These are phyloP conservation scores for Halisarca cf. caerulea DNA, from an alignment of 37 sponge, comb jelly and placozoan genomes.

Conservation along the genomic window DNA sequence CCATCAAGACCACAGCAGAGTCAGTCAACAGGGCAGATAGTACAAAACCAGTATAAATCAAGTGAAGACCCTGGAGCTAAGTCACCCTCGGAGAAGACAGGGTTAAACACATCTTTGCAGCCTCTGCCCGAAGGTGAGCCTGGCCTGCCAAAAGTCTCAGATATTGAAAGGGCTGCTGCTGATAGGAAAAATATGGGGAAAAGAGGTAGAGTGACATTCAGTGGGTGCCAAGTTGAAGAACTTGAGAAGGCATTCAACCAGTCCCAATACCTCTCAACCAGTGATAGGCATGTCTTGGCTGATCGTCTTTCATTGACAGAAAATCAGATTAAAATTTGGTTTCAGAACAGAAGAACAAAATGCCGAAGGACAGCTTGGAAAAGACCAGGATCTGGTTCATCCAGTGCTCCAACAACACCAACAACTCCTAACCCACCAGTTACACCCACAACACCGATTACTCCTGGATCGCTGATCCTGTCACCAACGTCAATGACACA, in stretches of 20 bases:
- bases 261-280: constrained; percentile 77
- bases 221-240: constrained; percentile 78
- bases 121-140: not conserved
- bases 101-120: not conserved
- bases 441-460: constrained; percentile 20
- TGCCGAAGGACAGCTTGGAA: constrained; percentile 82
- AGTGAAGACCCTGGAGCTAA: not conserved
- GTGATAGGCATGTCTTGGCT: constrained; percentile 63
- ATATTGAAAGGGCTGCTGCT: constrained; percentile 8
- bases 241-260: constrained; percentile 74
- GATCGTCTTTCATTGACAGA: constrained; percentile 68
- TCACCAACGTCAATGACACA: not conserved
- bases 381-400: constrained; percentile 17
- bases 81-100: not conserved
- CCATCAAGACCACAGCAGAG: constrained; percentile 20
- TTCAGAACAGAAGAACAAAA: constrained; percentile 83
- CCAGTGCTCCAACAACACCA: constrained; percentile 14
- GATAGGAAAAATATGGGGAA: constrained; percentile 16
- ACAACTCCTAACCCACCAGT: constrained; percentile 13
- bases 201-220: constrained; percentile 79
- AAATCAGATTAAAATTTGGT: constrained; percentile 86
- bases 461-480: not conserved
- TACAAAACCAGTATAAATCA: not conserved
- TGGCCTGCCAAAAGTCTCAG: not conserved
- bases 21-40: not conserved